Percentiles rank a stretch among this genome's conserved stretches.
Evolutionary conservation across 2,888 invertebrate genomes (phyloP).

Genomic region (Leptogaster cylindrica): DNA sequence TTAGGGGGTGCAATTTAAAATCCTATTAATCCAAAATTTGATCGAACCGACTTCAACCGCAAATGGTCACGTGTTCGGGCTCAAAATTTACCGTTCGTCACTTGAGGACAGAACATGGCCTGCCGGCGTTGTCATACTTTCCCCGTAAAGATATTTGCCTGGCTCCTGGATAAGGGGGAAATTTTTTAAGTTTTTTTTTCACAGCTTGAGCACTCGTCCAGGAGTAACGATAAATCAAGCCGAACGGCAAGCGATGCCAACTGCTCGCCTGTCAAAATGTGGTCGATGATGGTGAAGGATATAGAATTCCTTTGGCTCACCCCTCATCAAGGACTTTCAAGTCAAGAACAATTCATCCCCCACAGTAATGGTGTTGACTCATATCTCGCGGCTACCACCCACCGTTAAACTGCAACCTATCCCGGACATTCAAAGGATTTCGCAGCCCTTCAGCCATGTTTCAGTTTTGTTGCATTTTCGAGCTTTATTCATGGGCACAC

Average conservation of each 20-base stretch:
- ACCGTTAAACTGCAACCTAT: slow-evolving; percentile 38
- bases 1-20: slow-evolving; percentile 46
- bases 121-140: too few relatives aligned
- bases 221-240: slow-evolving; percentile 51
- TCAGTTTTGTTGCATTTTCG: slow-evolving; percentile 45
- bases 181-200: slow-evolving; percentile 47
- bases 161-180: too few relatives aligned
- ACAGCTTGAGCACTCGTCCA: slow-evolving; percentile 49
- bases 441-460: slow-evolving; percentile 43
- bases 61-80: slow-evolving; percentile 51
- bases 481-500: slow-evolving; percentile 42
- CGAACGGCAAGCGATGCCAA: slow-evolving; percentile 45
- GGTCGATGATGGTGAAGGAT: slow-evolving; percentile 11
- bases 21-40: slow-evolving; percentile 51
- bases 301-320: slow-evolving; percentile 45
- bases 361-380: neutral
- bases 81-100: slow-evolving; percentile 46
- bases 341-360: neutral
- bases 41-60: slow-evolving; percentile 47
- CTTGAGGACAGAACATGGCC: slow-evolving; percentile 43
- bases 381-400: slow-evolving; percentile 41
- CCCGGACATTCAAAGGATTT: slow-evolving; percentile 36
- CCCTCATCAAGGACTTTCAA: slow-evolving; percentile 17
- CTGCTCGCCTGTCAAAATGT: slow-evolving; percentile 34
- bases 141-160: too few relatives aligned